Evolutionary conservation across 1,140 invertebrate species (phyloP).

Genomic region (Octopus sinensis): DNA sequence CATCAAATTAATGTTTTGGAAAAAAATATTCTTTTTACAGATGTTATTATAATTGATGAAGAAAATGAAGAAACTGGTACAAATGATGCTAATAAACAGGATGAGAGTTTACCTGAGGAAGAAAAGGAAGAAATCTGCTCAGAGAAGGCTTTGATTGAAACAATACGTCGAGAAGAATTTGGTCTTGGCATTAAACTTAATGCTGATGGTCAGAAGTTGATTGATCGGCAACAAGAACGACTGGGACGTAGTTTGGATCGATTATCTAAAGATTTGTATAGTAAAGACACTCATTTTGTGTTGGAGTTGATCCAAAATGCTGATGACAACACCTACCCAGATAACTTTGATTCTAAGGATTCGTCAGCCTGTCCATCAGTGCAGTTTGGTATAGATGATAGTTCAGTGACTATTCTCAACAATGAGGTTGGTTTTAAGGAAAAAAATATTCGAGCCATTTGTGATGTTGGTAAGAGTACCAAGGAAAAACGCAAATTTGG

Average conservation of each 20-base stretch:
- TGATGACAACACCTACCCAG: conserved; percentile 55
- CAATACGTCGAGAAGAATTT: conserved; percentile 49
- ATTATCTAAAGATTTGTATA: conserved; percentile 57
- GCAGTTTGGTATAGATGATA: conserved; percentile 46
- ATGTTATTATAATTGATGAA: conserved; percentile 4
- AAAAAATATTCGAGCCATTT: conserved; percentile 53
- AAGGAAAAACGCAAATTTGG: conserved; percentile 56
- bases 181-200: conserved; percentile 48
- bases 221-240: conserved; percentile 47
- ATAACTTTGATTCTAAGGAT: conserved; percentile 21
- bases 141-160: conserved; percentile 32
- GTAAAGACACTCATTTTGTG: conserved; percentile 58
- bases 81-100: conserved; percentile 8
- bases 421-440: conserved; percentile 56
- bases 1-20: too few species aligned
- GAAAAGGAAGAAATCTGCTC: conserved; percentile 10
- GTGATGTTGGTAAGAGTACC: conserved; percentile 57
- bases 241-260: conserved; percentile 51
- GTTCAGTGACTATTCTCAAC: conserved; percentile 48
- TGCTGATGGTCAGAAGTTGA: conserved; percentile 47
- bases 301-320: conserved; percentile 55
- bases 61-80: conserved; percentile 5
- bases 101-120: conserved; percentile 9
- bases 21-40: neutral
- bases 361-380: conserved; percentile 38